Conservation (phyloP, 30 jellyfish, hydroid and myxozoan genomes). For the Catostylus mosaicus region DNA sequence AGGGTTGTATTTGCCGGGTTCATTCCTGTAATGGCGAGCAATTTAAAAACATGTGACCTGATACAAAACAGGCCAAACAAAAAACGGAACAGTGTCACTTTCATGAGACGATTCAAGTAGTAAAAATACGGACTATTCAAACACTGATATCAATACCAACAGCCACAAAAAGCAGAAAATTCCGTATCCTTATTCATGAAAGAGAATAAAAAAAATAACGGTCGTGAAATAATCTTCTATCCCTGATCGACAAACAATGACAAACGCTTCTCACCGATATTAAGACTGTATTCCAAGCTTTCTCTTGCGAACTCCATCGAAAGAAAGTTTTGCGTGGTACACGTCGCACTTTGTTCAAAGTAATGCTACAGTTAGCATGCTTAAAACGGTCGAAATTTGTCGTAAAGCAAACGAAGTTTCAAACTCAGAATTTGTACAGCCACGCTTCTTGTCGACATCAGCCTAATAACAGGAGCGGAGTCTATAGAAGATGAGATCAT, state of each 20-base stretch:
- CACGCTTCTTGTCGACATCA: constrained; percentile 43
- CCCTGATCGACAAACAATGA: constrained; percentile 3
- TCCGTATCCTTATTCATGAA: too few species aligned
- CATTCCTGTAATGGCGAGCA: background rate
- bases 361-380: background rate
- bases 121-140: background rate
- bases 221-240: background rate
- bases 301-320: constrained; percentile 32
- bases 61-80: background rate
- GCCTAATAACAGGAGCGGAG: constrained; percentile 58
- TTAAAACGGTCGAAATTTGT: background rate
- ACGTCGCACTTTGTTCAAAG: background rate
- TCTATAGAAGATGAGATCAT: constrained; percentile 58
- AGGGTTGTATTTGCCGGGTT: too few species aligned
- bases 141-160: background rate
- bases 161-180: background rate
- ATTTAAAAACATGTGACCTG: background rate
- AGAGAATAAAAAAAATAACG: background rate
- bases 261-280: constrained; percentile 25
- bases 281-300: constrained; percentile 13
- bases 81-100: background rate
- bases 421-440: background rate
- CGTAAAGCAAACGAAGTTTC: background rate
- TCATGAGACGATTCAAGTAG: background rate
- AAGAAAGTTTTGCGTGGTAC: background rate